Base-by-base conservation (phyloP, 2,888 invertebrate species). In the Athetis lepigone region DNA sequence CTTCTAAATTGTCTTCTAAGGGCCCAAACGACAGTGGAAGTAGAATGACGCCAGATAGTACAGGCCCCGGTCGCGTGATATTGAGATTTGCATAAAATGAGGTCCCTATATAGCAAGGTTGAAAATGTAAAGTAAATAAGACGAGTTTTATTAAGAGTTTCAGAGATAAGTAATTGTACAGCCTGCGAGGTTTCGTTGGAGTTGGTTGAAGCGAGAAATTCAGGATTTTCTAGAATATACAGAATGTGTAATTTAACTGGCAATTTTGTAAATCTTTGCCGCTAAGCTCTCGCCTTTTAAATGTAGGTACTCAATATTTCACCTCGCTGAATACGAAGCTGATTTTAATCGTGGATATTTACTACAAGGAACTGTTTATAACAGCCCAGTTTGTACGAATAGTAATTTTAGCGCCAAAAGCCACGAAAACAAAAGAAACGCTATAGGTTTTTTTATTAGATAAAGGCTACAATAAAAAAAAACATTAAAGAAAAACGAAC, bases 11-110 rank as follows among this genome's bases (percentile, higher is more conserved):
- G 83, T 84, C 81, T 82, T 77, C 83, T 87, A 85, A 86, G 85
- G 84, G 80, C 64, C 63, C 61, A 73, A 83, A 83, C 80, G 85
- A 83, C 84, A 70, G 75, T 70, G 47, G 61, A 71, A 69, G 74
- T 71, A 75, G 82, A 84, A 85, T 83, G 77, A 80, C 79, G 81
- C 81, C 74, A 68, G 77, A 82, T 83, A 77, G 78, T 75, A 78
- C 46, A 56, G 63, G 70, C 47, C 56, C n/a, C 56, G 66, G 62
- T 70, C 61, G 63, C 75, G 74, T 65, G 83, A 83, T 85, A 88
- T 85, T 83, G 81, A 82, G 84, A 90, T 91, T 91, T 89, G 85
- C 90, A 88, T 90, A 83, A 88, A 89, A 90, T 87, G 87, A 90
- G 84, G 82, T 86, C 84, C 78, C 61, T 76, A 82, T 81, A 79